A percentile compares a stretch with the other conserved stretches of the same genome.
Conservation (phyloP, 2,113 vertebrate species). For the Corythoichthys intestinalis region DNA sequence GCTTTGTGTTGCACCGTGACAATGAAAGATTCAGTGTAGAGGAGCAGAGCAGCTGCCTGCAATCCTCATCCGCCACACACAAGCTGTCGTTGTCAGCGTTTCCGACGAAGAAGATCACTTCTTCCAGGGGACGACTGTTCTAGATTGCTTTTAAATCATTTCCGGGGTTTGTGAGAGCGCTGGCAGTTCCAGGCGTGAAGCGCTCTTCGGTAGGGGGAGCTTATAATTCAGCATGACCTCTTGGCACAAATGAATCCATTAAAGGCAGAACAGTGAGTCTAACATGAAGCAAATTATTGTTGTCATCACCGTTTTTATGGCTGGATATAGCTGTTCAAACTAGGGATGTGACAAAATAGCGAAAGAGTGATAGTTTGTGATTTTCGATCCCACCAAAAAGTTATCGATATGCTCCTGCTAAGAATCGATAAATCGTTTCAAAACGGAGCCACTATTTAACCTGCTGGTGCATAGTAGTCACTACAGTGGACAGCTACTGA, state of each 20-base stretch:
- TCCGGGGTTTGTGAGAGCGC: not conserved
- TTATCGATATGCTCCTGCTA: too few species aligned
- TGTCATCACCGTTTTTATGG: not conserved
- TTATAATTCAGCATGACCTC: not conserved
- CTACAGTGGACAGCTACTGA: too few species aligned
- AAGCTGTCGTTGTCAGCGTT: slow-evolving; percentile 1
- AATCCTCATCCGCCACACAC: not conserved
- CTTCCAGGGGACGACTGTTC: not conserved
- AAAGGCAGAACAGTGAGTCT: not conserved
- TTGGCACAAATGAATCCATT: not conserved
- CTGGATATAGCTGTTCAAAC: not conserved
- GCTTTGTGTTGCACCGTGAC: not conserved
- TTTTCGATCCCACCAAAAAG: too few species aligned
- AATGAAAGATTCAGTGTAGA: slow-evolving; percentile 1
- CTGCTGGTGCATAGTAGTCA: too few species aligned
- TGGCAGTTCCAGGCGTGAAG: not conserved
- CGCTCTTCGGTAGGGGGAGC: not conserved
- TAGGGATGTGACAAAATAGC: not conserved
- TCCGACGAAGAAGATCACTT: not conserved
- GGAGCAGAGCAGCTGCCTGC: not conserved
- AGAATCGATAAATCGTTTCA: too few species aligned
- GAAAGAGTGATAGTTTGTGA: too few species aligned
- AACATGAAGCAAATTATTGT: not conserved
- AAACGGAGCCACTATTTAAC: too few species aligned
- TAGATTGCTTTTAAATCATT: not conserved